phyloP scores from a whole-genome alignment of 1,140 invertebrate species.

The Charaxes varanes region DNA sequence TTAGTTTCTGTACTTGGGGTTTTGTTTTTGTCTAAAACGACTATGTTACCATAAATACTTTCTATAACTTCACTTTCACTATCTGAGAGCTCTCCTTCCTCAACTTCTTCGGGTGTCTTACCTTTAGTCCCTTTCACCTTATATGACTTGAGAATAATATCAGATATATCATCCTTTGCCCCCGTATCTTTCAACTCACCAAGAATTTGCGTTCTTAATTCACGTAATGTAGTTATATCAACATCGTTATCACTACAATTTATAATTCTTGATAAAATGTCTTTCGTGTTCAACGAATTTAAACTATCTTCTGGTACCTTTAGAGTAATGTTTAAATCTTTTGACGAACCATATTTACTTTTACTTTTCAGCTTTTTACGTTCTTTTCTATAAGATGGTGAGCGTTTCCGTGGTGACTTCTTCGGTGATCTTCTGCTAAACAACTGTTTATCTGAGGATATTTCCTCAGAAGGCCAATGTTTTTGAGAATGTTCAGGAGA shows the following conservation, averaged over 20 bases:
- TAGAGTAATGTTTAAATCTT: slow-evolving; percentile 59
- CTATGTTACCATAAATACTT: slow-evolving; percentile 55
- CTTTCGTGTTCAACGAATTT: slow-evolving; percentile 53
- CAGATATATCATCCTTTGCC: slow-evolving; percentile 55
- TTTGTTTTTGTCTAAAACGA: slow-evolving; percentile 43
- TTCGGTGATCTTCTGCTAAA: slow-evolving; percentile 47
- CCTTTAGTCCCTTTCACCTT: slow-evolving; percentile 32
- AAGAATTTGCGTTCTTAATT: slow-evolving; percentile 50
- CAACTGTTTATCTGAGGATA: slow-evolving; percentile 27
- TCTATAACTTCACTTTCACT: slow-evolving; percentile 69
- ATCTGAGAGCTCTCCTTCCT: slow-evolving; percentile 67
- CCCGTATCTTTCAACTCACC: slow-evolving; percentile 60
- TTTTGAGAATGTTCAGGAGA: slow-evolving; percentile 40
- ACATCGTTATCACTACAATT: slow-evolving; percentile 59
- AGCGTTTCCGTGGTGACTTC: slow-evolving; percentile 27
- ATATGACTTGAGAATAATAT: slow-evolving; percentile 61
- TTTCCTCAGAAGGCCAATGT: slow-evolving; percentile 23
- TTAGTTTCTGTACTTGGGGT: slow-evolving; percentile 13
- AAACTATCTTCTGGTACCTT: slow-evolving; percentile 60
- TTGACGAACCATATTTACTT: slow-evolving; percentile 21
- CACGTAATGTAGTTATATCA: slow-evolving; percentile 56
- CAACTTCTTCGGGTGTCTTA: slow-evolving; percentile 44
- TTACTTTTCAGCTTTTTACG: slow-evolving; percentile 40
- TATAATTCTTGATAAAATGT: slow-evolving; percentile 60
- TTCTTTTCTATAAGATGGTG: slow-evolving; percentile 43